Conservation (phyloP, 2,113 vertebrate genomes). For the Piliocolobus tephrosceles region DNA sequence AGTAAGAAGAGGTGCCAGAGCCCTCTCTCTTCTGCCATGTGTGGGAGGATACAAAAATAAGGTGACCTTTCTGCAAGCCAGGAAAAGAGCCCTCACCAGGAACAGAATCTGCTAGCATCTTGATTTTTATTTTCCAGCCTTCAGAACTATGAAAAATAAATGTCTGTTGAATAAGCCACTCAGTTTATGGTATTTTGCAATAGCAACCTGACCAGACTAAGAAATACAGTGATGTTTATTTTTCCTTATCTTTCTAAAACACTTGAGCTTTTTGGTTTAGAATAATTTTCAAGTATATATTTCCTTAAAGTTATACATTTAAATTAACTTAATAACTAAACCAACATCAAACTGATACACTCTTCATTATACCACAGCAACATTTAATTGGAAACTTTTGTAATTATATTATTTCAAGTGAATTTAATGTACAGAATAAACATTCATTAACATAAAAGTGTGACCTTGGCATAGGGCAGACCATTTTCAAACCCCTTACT, state of each 20-base stretch:
- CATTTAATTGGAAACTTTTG: constrained; percentile 32
- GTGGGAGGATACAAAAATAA: neutral
- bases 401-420: neutral
- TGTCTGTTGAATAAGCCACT: neutral
- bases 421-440: constrained; percentile 4
- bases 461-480: neutral
- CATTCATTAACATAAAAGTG: neutral
- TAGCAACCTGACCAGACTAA: neutral
- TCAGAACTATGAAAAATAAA: neutral
- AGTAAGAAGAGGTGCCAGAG: neutral
- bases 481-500: neutral
- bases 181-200: neutral
- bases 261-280: neutral
- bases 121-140: neutral
- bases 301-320: constrained; percentile 30
- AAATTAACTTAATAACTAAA: neutral
- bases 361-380: neutral
- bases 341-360: neutral
- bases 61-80: neutral
- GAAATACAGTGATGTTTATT: neutral
- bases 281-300: constrained; percentile 10
- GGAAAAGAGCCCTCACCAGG: neutral
- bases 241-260: neutral
- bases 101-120: neutral
- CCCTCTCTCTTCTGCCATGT: neutral